Percentiles rank a stretch among this genome's conserved stretches.
These are phyloP conservation scores for Hemibagrus wyckioides DNA, from an alignment of 2,113 vertebrate species.

Conservation along the genomic window DNA sequence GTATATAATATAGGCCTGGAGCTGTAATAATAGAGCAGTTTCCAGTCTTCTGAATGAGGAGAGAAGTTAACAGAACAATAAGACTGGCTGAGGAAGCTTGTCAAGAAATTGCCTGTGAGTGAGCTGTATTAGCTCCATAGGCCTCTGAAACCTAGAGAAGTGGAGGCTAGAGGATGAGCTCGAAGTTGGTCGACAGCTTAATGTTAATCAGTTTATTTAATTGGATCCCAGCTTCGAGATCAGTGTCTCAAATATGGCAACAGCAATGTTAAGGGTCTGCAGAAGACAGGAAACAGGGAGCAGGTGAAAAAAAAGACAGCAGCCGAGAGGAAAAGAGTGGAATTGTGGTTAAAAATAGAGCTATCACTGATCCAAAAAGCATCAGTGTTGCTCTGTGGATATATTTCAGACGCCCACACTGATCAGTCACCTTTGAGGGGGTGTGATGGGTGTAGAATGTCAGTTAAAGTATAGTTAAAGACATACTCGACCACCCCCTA, in stretches of 20 bases:
- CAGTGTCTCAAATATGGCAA: background rate
- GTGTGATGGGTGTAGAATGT: constrained; percentile 40
- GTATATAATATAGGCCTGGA: constrained; percentile 61
- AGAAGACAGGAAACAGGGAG: background rate
- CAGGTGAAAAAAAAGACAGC: background rate
- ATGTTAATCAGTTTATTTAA: background rate
- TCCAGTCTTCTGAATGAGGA: constrained; percentile 50
- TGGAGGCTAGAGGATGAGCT: background rate
- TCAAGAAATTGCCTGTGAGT: constrained; percentile 40
- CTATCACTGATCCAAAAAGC: background rate
- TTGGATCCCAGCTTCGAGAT: background rate
- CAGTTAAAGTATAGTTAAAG: background rate
- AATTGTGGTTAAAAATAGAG: constrained; percentile 34
- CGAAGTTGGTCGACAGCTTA: background rate
- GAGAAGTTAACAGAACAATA: constrained; percentile 65
- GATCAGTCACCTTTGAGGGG: constrained; percentile 11
- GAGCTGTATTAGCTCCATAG: background rate
- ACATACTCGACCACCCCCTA: background rate
- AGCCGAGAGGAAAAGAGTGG: background rate
- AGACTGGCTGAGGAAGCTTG: constrained; percentile 43
- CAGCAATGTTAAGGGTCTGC: background rate
- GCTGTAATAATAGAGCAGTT: constrained; percentile 50
- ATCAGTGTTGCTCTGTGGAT: constrained; percentile 48
- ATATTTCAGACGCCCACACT: constrained; percentile 59
- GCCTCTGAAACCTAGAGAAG: background rate